Percentiles rank a stretch among this genome's conserved stretches.
Conservation (phyloP, 2,797 vertebrate genomes). For the Poeciliopsis gracilis region DNA sequence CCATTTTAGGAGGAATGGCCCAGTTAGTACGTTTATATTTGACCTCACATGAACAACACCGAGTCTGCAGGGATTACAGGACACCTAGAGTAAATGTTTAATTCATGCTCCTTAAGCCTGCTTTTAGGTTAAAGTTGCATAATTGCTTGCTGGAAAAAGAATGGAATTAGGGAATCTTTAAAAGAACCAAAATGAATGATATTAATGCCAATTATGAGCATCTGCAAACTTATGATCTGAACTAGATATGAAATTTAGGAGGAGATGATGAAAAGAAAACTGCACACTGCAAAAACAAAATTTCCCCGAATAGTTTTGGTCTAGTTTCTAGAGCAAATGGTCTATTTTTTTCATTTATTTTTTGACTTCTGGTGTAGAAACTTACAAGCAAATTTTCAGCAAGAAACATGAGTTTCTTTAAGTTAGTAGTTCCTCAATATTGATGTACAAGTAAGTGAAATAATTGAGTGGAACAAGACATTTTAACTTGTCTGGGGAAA, state of each 20-base stretch:
- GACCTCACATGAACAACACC: background rate
- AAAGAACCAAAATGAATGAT: background rate
- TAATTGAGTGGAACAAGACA: too few relatives aligned
- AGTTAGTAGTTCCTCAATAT: too few relatives aligned
- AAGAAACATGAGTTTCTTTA: too few relatives aligned
- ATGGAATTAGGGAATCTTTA: background rate
- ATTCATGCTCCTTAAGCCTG: background rate
- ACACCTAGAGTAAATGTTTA: background rate
- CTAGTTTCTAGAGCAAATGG: too few relatives aligned
- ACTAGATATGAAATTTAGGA: background rate
- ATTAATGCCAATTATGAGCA: background rate
- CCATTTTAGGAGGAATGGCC: background rate
- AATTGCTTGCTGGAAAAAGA: background rate
- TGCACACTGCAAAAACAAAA: background rate
- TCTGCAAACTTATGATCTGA: background rate
- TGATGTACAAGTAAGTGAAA: too few relatives aligned
- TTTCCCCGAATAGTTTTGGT: background rate
- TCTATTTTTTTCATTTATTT: too few relatives aligned
- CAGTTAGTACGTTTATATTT: background rate
- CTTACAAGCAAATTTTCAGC: too few relatives aligned
- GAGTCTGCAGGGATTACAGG: background rate
- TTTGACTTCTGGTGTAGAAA: too few relatives aligned
- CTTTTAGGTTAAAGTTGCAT: background rate
- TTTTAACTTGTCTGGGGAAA: too few relatives aligned
- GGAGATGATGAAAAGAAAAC: background rate